Conservation (phyloP, 2,797 vertebrate species). For the Martes flavigula region DNA sequence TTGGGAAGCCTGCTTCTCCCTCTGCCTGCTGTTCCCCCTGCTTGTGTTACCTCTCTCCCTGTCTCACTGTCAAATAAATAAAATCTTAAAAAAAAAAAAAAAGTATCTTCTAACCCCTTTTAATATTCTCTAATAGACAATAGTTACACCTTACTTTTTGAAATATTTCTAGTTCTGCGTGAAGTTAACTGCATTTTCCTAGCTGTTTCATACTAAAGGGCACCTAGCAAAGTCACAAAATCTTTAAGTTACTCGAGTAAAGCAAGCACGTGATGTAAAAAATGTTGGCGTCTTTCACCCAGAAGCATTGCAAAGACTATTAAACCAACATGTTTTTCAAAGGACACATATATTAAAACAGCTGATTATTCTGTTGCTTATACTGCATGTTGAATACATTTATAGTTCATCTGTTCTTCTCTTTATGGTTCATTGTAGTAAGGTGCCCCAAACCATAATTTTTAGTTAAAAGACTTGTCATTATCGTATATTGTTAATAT, state of each 20-base stretch:
- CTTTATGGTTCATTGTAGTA: neutral
- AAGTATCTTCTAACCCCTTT: neutral
- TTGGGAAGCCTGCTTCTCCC: no score
- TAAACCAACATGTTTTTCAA: neutral
- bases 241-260: neutral
- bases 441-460: neutral
- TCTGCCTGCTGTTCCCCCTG: no score
- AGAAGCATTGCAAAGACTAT: constrained; percentile 58
- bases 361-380: neutral
- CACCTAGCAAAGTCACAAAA: neutral
- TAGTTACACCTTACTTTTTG: constrained; percentile 5
- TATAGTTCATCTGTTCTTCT: neutral
- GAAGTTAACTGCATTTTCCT: constrained; percentile 8
- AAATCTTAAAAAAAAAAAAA: neutral
- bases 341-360: neutral
- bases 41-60: no score
- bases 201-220: neutral
- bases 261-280: neutral
- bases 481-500: neutral
- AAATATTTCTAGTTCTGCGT: constrained; percentile 27
- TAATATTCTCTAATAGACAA: constrained; percentile 20
- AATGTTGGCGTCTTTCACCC: neutral
- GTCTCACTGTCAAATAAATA: no score
- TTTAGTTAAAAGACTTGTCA: constrained; percentile 32
- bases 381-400: neutral